These are phyloP conservation scores for Harpalus rufipes DNA, from an alignment of 2,888 invertebrate genomes.

Conservation along the genomic window DNA sequence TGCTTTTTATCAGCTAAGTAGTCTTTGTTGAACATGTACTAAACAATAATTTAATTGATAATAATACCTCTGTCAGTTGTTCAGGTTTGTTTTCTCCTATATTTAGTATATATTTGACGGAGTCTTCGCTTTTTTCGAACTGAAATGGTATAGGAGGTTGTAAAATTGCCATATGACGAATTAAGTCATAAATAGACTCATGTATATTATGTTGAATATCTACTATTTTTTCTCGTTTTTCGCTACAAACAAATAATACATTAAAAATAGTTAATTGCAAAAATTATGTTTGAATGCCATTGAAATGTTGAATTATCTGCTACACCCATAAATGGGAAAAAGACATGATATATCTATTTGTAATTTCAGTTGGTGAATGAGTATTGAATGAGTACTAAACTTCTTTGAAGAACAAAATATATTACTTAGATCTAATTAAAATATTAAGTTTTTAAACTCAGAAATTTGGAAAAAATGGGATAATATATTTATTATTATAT, in stretches of 20 bases:
- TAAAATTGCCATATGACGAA: slow-evolving; percentile 79
- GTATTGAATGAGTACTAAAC: too few relatives aligned
- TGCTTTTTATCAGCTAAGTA: background rate
- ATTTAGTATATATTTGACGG: slow-evolving; percentile 78
- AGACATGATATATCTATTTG: too few relatives aligned
- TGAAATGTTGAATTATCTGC: too few relatives aligned
- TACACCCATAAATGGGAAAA: too few relatives aligned
- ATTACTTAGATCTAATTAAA: too few relatives aligned
- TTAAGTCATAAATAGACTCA: slow-evolving; percentile 86
- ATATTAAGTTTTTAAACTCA: too few relatives aligned
- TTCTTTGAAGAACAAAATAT: too few relatives aligned
- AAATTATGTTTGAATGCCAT: too few relatives aligned
- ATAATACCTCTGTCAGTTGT: slow-evolving; percentile 80
- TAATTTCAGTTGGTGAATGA: too few relatives aligned
- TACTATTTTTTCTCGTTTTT: slow-evolving; percentile 82
- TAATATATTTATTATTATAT: too few relatives aligned
- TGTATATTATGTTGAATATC: slow-evolving; percentile 87
- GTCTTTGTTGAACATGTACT: background rate
- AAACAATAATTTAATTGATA: background rate
- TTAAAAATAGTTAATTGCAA: background rate
- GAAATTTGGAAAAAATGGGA: too few relatives aligned
- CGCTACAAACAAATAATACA: slow-evolving; percentile 79
- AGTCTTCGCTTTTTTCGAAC: slow-evolving; percentile 77
- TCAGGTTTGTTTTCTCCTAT: slow-evolving; percentile 79
- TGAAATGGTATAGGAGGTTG: slow-evolving; percentile 77